phyloP scores from a whole-genome alignment of 2,888 invertebrate genomes.

The Apamea anceps region DNA sequence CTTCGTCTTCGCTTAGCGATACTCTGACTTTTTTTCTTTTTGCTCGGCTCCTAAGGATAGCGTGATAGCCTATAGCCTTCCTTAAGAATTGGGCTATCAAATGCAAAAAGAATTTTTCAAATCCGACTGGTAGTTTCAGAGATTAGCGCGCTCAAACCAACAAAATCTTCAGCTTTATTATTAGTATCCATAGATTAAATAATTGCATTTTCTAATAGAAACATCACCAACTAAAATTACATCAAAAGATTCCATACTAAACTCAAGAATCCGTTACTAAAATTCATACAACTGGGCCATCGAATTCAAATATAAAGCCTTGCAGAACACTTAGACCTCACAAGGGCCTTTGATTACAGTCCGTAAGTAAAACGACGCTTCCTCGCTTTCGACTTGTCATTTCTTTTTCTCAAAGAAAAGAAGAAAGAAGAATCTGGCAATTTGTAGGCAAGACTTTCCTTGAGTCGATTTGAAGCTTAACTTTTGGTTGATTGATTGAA shows the following conservation, averaged over 20 bases:
- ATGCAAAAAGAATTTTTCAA: too few relatives aligned
- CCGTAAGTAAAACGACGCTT: constrained; percentile 59
- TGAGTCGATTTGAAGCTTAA: constrained; percentile 14
- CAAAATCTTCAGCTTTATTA: too few relatives aligned
- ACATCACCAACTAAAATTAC: neutral
- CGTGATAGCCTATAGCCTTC: neutral
- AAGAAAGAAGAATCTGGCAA: constrained; percentile 24
- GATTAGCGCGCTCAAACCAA: too few relatives aligned
- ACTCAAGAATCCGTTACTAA: neutral
- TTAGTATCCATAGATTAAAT: neutral
- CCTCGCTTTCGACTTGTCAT: constrained; percentile 56
- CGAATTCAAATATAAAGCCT: constrained; percentile 50
- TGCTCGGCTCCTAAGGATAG: neutral
- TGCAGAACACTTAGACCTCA: constrained; percentile 50
- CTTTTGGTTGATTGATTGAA: constrained; percentile 23
- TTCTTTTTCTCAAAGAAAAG: constrained; percentile 35
- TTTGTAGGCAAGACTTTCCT: constrained; percentile 45
- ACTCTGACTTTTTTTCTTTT: neutral
- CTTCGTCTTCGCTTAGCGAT: neutral
- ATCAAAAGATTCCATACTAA: neutral
- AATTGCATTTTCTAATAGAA: neutral
- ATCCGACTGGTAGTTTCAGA: too few relatives aligned
- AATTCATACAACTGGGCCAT: constrained; percentile 25
- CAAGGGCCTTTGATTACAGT: constrained; percentile 57
- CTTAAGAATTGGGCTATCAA: too few relatives aligned